Conservation (phyloP, 2,113 vertebrate genomes). For the Thunnus thynnus region DNA sequence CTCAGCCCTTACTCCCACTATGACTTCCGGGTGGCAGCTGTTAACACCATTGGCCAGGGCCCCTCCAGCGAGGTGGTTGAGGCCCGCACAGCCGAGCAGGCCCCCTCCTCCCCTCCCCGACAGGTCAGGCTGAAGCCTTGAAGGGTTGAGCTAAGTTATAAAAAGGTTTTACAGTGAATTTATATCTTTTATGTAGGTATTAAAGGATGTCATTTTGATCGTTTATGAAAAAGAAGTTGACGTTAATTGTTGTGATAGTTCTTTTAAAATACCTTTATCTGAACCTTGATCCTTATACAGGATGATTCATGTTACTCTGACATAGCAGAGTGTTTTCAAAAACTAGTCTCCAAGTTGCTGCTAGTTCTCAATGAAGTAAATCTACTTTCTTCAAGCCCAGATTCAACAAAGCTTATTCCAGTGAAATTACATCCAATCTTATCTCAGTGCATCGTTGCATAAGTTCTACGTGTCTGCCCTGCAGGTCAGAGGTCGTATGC, state of each 20-base stretch:
- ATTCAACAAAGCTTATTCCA: slow-evolving; percentile 3
- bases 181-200: not conserved
- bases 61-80: slow-evolving; percentile 94
- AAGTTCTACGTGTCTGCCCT: slow-evolving; percentile 11
- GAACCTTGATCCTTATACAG: not conserved
- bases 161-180: too few species aligned
- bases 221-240: not conserved
- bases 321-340: not conserved
- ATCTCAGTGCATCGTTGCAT: not conserved
- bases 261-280: not conserved
- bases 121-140: slow-evolving; percentile 85
- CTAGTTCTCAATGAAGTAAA: not conserved
- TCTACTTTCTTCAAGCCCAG: too few species aligned
- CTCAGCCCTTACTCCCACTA: slow-evolving; percentile 98
- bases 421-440: not conserved
- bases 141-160: not conserved
- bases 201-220: not conserved
- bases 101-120: slow-evolving; percentile 95
- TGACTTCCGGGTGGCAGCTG: slow-evolving; percentile 95
- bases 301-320: slow-evolving; percentile 4
- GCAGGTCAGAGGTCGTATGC: slow-evolving; percentile 95
- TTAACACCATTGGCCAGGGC: slow-evolving; percentile 97
- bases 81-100: slow-evolving; percentile 96
- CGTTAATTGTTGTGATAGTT: not conserved
- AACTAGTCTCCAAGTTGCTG: not conserved